phyloP scores from a whole-genome alignment of 2,888 invertebrate species.

The Bursaphelenchus okinawaensis region DNA sequence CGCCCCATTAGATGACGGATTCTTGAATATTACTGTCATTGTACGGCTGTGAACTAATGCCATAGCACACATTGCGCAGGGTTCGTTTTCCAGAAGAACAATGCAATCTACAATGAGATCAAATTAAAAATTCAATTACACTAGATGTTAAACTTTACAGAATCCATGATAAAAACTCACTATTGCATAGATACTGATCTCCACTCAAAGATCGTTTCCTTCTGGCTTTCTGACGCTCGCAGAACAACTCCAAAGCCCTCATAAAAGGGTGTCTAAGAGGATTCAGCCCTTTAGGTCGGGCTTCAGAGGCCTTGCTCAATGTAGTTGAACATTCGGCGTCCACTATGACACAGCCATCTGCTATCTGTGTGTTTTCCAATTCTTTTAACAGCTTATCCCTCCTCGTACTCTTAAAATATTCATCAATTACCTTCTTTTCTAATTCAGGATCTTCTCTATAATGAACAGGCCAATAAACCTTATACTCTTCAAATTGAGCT shows the following conservation, averaged over 20 bases:
- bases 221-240: neutral
- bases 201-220: slow-evolving; percentile 1
- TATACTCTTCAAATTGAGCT: neutral
- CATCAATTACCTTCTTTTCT: slow-evolving; percentile 4
- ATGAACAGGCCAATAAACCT: slow-evolving; percentile 8
- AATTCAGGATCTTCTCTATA: slow-evolving; percentile 1
- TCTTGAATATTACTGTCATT: slow-evolving; percentile 1
- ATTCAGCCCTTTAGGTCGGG: neutral
- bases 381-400: neutral
- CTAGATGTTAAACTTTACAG: no score
- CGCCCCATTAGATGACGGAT: slow-evolving; percentile 8
- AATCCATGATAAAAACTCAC: no score
- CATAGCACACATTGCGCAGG: slow-evolving; percentile 18
- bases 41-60: slow-evolving; percentile 13
- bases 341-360: slow-evolving; percentile 6
- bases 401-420: neutral
- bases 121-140: no score
- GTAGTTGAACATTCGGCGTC: neutral
- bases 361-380: neutral
- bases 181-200: slow-evolving; percentile 3
- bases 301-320: neutral
- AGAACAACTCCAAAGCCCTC: slow-evolving; percentile 2
- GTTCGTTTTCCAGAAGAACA: slow-evolving; percentile 3
- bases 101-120: slow-evolving; percentile 8
- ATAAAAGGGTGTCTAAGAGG: slow-evolving; percentile 11